Base-by-base conservation (phyloP, 2,888 invertebrate species). In the Agapostemon virescens region DNA sequence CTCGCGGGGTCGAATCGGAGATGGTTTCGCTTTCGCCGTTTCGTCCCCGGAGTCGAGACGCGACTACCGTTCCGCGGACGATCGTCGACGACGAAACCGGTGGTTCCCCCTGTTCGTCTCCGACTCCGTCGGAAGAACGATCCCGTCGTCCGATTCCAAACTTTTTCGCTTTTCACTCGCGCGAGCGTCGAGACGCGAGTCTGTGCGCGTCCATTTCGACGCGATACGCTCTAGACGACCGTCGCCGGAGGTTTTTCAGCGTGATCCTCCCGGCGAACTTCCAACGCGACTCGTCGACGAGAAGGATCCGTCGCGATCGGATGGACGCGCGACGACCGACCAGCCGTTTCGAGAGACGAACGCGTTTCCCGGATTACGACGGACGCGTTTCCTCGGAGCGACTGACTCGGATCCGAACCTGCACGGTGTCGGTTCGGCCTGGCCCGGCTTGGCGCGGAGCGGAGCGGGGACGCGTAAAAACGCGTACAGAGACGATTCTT, bases 401-500 rank as follows among this genome's bases (percentile, higher is more conserved):
- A 66, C 77, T 30, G 70, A 52, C 64, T 49, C 9, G 45, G 45
- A 23, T 69, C 81, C 64, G 74, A 81, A 68, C 70, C 70, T 40
- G 73, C 17, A 38, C 81, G 58, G 67, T 52, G 40, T 55, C 55
- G 55, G 26, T 72, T 67, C 30, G 20, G 61, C 20, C 1, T 9
- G 61, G 30, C 17, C 55, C 26, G 55, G 26, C 26, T 26, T 15
- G 49, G 3, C n/a, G n/a, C 49, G 49, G 17, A 26, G 15, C 64
- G 45, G 20, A 20, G 33, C 33, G n/a, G 33, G 36, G 55, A 72
- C 66, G 71, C 79, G 79, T 79, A 74, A 71, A 82, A 79, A 83
- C 74, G 81, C 86, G 66, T 64, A 63, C 63, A 66, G 78, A 66
- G 78, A 70, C 36, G 72, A 72, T 69, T 75, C 74, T 36, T 78